These are phyloP conservation scores for Coelogynopora nodosa DNA, from an alignment of 2,888 invertebrate species.

Conservation along the genomic window DNA sequence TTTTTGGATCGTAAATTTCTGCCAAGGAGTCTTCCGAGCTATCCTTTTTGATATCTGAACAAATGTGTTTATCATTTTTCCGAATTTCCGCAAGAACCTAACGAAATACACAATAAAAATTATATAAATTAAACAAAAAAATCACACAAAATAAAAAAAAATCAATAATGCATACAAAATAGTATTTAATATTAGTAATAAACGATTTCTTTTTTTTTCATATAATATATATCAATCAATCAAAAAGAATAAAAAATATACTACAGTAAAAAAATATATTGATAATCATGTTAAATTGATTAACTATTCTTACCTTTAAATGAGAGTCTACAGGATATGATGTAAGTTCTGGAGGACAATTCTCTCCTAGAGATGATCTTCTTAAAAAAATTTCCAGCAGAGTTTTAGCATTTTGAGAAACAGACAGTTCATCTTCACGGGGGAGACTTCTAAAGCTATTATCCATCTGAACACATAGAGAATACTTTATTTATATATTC, in stretches of 20 bases:
- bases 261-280: too few relatives aligned
- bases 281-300: too few relatives aligned
- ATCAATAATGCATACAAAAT: not conserved
- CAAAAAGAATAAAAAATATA: too few relatives aligned
- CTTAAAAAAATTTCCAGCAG: not conserved
- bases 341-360: not conserved
- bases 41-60: not conserved
- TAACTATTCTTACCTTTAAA: not conserved
- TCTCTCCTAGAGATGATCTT: not conserved
- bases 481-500: too few relatives aligned
- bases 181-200: too few relatives aligned
- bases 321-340: not conserved
- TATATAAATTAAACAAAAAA: not conserved
- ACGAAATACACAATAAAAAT: not conserved
- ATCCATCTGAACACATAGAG: not conserved
- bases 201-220: too few relatives aligned
- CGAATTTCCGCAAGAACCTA: not conserved
- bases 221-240: too few relatives aligned
- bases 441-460: not conserved
- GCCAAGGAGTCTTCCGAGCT: not conserved
- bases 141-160: not conserved
- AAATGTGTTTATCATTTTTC: not conserved
- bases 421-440: not conserved
- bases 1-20: not conserved
- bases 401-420: not conserved